Percentiles rank a stretch among this genome's conserved stretches.
These are phyloP conservation scores for Callopanchax toddi DNA, from an alignment of 2,113 vertebrate species.

Conservation along the genomic window DNA sequence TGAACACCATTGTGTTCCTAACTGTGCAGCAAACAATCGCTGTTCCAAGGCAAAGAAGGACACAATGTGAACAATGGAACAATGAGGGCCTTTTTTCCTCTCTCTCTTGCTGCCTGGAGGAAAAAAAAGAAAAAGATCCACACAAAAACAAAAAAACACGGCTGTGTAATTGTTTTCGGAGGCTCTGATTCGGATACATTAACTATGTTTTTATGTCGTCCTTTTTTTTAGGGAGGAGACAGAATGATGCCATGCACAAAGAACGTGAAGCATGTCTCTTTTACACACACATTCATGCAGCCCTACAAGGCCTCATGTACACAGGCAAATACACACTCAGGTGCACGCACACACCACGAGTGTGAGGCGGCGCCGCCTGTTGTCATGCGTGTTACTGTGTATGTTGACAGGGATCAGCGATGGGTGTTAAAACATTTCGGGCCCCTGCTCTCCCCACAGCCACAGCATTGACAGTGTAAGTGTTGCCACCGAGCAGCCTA, in stretches of 20 bases:
- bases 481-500: constrained; percentile 72
- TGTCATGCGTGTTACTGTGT: constrained; percentile 62
- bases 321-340: constrained; percentile 42
- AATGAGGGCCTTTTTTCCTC: constrained; percentile 71
- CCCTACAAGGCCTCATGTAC: neutral
- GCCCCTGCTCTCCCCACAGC: constrained; percentile 68
- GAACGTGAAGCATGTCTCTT: constrained; percentile 38
- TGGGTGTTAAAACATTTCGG: constrained; percentile 76
- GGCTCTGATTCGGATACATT: constrained; percentile 69
- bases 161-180: constrained; percentile 77
- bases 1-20: constrained; percentile 79
- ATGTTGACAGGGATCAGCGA: constrained; percentile 76
- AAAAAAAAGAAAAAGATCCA: constrained; percentile 48
- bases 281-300: neutral
- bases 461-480: constrained; percentile 73
- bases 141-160: constrained; percentile 65
- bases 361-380: constrained; percentile 46
- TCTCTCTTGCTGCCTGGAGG: constrained; percentile 68
- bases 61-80: constrained; percentile 79
- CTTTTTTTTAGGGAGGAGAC: constrained; percentile 38
- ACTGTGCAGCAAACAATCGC: constrained; percentile 80
- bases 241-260: constrained; percentile 40
- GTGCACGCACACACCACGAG: constrained; percentile 25
- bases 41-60: constrained; percentile 77
- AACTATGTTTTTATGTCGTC: constrained; percentile 44